phyloP scores from a whole-genome alignment of 1,140 invertebrate species.

The Goniozus legneri region DNA sequence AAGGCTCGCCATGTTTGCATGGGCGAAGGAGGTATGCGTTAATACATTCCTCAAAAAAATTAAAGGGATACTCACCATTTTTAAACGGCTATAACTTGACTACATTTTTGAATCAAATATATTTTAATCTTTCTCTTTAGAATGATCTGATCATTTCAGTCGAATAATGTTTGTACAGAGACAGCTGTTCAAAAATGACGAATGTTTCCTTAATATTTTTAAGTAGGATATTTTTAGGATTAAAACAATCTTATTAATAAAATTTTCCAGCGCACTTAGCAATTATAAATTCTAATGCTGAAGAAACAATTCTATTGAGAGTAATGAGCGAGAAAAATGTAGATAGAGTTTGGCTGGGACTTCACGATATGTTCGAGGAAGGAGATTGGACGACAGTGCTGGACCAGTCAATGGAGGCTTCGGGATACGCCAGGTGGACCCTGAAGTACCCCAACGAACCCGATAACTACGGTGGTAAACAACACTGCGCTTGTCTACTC shows the following conservation, averaged over 20 bases:
- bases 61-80: too few relatives aligned
- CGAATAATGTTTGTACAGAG: background rate
- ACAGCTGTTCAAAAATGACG: background rate
- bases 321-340: conserved; percentile 8
- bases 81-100: too few relatives aligned
- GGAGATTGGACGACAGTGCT: conserved; percentile 13
- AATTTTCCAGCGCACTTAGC: conserved; percentile 6
- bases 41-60: too few relatives aligned
- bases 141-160: background rate
- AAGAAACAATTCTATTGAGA: conserved; percentile 9
- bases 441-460: background rate
- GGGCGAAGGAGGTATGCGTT: conserved; percentile 12
- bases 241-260: background rate
- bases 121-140: background rate
- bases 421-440: conserved; percentile 12
- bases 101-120: background rate
- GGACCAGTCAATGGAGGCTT: conserved; percentile 6
- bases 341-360: background rate
- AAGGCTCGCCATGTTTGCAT: conserved; percentile 11
- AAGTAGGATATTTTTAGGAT: background rate
- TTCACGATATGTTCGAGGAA: conserved; percentile 16
- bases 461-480: conserved; percentile 5
- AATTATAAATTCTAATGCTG: conserved; percentile 10
- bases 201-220: background rate
- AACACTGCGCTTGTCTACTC: conserved; percentile 8